phyloP scores from a whole-genome alignment of 2,888 invertebrate species.

The Euplagia quadripunctaria region DNA sequence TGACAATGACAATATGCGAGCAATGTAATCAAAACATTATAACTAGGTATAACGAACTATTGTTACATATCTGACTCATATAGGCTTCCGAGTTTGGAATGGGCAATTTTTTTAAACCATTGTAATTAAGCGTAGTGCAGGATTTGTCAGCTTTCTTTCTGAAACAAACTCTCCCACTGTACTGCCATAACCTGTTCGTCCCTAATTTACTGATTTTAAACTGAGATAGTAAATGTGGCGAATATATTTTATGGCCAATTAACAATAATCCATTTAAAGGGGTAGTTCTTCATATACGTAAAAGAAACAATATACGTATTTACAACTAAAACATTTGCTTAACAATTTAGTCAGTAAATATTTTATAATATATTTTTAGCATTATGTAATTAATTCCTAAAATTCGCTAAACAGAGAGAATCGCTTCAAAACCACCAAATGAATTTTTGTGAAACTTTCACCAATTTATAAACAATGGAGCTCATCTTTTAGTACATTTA shows the following conservation, averaged over 20 bases:
- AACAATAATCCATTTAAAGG: not conserved
- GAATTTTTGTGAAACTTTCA: not conserved
- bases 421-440: not conserved
- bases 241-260: not conserved
- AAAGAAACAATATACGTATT: not conserved
- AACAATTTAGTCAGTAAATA: not conserved
- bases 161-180: not conserved
- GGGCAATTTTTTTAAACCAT: not conserved
- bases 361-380: not conserved
- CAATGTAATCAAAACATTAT: not conserved
- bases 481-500: not conserved
- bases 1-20: not conserved
- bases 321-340: slow-evolving; percentile 1
- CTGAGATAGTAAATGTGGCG: not conserved
- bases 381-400: not conserved
- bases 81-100: not conserved
- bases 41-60: not conserved
- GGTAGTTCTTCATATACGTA: not conserved
- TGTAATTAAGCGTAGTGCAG: not conserved
- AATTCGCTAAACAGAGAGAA: not conserved
- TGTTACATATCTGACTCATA: not conserved
- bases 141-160: not conserved
- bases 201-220: not conserved
- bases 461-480: not conserved
- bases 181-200: not conserved